These are phyloP conservation scores for Ctenomys sociabilis DNA, from an alignment of 2,113 vertebrate species.

Conservation along the genomic window DNA sequence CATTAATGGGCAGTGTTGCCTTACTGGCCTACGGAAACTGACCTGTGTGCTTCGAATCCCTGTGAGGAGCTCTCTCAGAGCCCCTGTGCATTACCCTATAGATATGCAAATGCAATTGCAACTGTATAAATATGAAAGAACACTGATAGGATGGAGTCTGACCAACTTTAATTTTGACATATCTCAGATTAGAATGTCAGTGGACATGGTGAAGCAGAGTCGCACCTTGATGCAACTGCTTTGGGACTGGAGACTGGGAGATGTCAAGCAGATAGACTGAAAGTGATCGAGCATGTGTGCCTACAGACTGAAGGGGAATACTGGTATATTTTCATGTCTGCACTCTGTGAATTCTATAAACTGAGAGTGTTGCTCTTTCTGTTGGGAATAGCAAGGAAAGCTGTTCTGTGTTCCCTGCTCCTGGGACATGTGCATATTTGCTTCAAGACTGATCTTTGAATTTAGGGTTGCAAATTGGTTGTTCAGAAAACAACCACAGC, in stretches of 20 bases:
- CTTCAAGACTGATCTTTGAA: conserved; percentile 67
- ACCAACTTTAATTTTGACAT: conserved; percentile 68
- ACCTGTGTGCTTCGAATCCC: not conserved
- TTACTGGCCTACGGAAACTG: not conserved
- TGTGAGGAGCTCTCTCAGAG: conserved; percentile 28
- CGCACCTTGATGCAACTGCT: conserved; percentile 38
- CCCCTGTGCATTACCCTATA: conserved; percentile 38
- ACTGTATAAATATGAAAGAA: conserved; percentile 55
- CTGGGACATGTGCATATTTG: conserved; percentile 67
- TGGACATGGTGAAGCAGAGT: not conserved
- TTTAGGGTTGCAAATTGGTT: conserved; percentile 57
- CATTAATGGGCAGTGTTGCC: not conserved
- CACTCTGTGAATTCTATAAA: conserved; percentile 69
- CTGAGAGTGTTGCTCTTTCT: conserved; percentile 63
- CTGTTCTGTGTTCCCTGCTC: conserved; percentile 65
- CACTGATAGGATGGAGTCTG: conserved; percentile 66
- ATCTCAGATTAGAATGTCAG: conserved; percentile 68
- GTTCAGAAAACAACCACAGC: conserved; percentile 68
- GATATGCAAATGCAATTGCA: not conserved
- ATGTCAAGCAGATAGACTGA: conserved; percentile 54
- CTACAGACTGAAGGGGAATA: conserved; percentile 48
- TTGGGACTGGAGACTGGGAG: conserved; percentile 9
- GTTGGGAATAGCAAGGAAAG: conserved; percentile 66
- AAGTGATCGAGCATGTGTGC: conserved; percentile 41
- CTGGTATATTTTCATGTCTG: conserved; percentile 66